A percentile compares a stretch with the other conserved stretches of the same genome.
These are phyloP conservation scores for Gastrophryne carolinensis DNA, from an alignment of 2,797 vertebrate species.

Conservation along the genomic window DNA sequence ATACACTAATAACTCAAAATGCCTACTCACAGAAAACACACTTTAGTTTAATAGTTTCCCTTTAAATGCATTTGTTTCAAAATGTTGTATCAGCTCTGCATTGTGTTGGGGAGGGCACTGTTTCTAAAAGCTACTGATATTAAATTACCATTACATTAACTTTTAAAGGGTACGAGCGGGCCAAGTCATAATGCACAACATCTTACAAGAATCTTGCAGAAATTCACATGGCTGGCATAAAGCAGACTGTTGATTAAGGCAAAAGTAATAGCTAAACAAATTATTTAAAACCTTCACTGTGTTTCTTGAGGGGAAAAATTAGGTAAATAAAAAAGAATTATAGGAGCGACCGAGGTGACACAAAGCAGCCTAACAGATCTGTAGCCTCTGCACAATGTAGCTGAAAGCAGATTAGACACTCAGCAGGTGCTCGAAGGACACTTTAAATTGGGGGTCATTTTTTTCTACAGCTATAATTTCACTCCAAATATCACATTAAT, in stretches of 20 bases:
- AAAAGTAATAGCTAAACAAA: constrained; percentile 48
- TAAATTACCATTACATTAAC: constrained; percentile 36
- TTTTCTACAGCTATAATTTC: constrained; percentile 3
- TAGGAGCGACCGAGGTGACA: constrained; percentile 41
- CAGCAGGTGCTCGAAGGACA: constrained; percentile 23
- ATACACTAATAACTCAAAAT: too few species aligned
- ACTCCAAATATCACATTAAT: constrained; percentile 32
- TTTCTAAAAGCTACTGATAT: constrained; percentile 43
- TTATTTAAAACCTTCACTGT: constrained; percentile 47
- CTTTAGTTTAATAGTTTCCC: neutral
- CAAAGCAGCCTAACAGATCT: constrained; percentile 28
- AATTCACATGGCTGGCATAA: constrained; percentile 45
- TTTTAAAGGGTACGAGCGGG: constrained; percentile 27
- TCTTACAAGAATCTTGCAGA: constrained; percentile 30
- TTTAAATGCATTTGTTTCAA: constrained; percentile 47
- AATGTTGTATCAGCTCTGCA: constrained; percentile 34
- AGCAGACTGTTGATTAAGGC: constrained; percentile 49
- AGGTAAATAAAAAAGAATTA: constrained; percentile 44
- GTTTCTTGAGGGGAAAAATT: constrained; percentile 41
- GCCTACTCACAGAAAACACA: neutral
- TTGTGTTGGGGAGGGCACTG: constrained; percentile 20
- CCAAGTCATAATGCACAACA: constrained; percentile 48
- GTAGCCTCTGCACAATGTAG: constrained; percentile 31
- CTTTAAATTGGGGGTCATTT: constrained; percentile 11
- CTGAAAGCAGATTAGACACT: constrained; percentile 23